Evolutionary conservation across 1,140 invertebrate species (phyloP).

Genomic region (Campoletis sonorensis): DNA sequence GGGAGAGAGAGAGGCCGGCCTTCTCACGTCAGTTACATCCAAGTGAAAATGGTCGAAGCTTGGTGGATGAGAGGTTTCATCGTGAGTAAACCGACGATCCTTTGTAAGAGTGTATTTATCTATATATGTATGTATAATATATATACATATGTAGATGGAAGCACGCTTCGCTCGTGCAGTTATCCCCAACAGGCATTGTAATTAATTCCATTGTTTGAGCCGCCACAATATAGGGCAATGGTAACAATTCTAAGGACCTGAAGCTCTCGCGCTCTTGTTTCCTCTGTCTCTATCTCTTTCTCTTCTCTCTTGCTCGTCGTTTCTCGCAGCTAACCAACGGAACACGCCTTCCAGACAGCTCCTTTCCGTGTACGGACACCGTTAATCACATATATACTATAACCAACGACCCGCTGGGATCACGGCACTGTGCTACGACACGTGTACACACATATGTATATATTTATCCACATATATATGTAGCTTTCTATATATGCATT

Average conservation of each 20-base stretch:
- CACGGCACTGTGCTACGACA: background rate
- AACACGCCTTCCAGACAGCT: constrained; percentile 39
- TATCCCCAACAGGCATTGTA: constrained; percentile 69
- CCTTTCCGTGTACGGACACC: constrained; percentile 56
- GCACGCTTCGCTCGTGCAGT: constrained; percentile 58
- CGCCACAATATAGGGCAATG: constrained; percentile 58
- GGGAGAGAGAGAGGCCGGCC: constrained; percentile 43
- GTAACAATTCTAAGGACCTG: constrained; percentile 55
- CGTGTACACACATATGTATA: constrained; percentile 12
- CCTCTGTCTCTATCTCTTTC: constrained; percentile 8
- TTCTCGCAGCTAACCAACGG: constrained; percentile 23
- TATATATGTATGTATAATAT: background rate
- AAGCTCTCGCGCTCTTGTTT: constrained; percentile 23
- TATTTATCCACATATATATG: constrained; percentile 1
- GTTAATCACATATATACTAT: constrained; percentile 57
- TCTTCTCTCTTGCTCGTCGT: constrained; percentile 21
- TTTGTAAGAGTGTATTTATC: constrained; percentile 46
- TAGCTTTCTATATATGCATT: too few species aligned
- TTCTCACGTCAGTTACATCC: constrained; percentile 60
- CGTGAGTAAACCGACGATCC: background rate
- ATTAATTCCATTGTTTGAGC: constrained; percentile 72
- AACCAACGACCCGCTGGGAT: constrained; percentile 24
- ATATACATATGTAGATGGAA: constrained; percentile 53
- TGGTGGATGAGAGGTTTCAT: constrained; percentile 37
- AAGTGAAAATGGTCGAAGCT: constrained; percentile 25